These are phyloP conservation scores for Elegia similella DNA, from an alignment of 2,888 invertebrate species.

Conservation along the genomic window DNA sequence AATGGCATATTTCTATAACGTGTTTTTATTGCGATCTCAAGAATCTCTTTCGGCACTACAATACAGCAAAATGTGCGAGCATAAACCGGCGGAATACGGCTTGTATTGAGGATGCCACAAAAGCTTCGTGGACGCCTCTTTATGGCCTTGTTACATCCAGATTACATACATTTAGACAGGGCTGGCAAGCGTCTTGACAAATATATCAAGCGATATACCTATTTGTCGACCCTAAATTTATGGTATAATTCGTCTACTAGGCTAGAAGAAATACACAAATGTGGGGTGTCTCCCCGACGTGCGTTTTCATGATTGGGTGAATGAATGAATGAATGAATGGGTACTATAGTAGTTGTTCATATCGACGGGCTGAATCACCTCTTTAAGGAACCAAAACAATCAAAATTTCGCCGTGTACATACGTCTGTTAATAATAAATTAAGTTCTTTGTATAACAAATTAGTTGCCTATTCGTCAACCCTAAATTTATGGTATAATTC, in stretches of 20 bases:
- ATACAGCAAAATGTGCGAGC: background rate
- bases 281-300: background rate
- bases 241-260: too few species aligned
- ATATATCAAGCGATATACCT: too few species aligned
- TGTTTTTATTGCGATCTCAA: background rate
- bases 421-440: too few species aligned
- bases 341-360: too few species aligned
- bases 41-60: slow-evolving; percentile 1
- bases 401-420: too few species aligned
- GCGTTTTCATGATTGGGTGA: slow-evolving; percentile 2
- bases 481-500: slow-evolving; percentile 12
- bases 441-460: too few species aligned
- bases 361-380: too few species aligned
- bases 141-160: slow-evolving; percentile 28
- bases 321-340: too few species aligned
- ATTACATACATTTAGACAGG: slow-evolving; percentile 24
- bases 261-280: too few species aligned
- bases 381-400: too few species aligned
- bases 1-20: background rate
- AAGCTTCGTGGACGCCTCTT: slow-evolving; percentile 19
- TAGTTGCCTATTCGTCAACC: slow-evolving; percentile 14
- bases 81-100: slow-evolving; percentile 11
- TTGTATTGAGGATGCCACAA: slow-evolving; percentile 18
- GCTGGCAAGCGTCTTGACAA: background rate
- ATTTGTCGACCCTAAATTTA: too few species aligned